Percentiles rank a stretch among this genome's conserved stretches.
These are phyloP conservation scores for Melanostoma scalare DNA, from an alignment of 2,888 invertebrate species.

Conservation along the genomic window DNA sequence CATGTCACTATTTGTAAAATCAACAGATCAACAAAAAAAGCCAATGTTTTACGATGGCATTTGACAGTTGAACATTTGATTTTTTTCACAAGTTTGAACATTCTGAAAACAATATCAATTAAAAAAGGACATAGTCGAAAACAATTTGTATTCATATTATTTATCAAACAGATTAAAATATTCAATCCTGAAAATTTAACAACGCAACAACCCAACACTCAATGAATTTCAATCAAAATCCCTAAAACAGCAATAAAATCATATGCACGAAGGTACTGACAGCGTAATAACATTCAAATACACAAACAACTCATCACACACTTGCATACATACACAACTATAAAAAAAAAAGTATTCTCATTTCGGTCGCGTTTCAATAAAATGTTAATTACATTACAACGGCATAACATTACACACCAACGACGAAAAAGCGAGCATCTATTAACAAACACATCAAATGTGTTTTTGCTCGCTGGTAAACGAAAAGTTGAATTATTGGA, in stretches of 20 bases:
- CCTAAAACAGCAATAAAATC: not conserved
- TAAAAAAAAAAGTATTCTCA: not conserved
- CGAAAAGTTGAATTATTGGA: slow-evolving; percentile 62
- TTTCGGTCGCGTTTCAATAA: slow-evolving; percentile 41
- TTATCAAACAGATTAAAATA: slow-evolving; percentile 38
- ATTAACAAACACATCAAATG: slow-evolving; percentile 25
- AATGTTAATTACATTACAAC: slow-evolving; percentile 62
- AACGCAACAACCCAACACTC: slow-evolving; percentile 19
- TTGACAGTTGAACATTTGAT: too few relatives aligned
- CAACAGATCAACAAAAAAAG: too few relatives aligned
- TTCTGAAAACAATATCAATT: too few relatives aligned
- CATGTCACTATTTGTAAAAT: too few relatives aligned
- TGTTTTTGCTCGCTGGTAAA: slow-evolving; percentile 29
- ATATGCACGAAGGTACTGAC: slow-evolving; percentile 11
- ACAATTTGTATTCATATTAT: slow-evolving; percentile 46
- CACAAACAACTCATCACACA: slow-evolving; percentile 27
- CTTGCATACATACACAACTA: not conserved
- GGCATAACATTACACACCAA: slow-evolving; percentile 16
- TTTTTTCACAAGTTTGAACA: too few relatives aligned
- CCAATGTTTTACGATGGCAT: too few relatives aligned
- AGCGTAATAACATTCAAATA: slow-evolving; percentile 7
- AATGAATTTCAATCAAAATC: slow-evolving; percentile 15
- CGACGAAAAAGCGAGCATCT: slow-evolving; percentile 13
- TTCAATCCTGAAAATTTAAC: slow-evolving; percentile 27
- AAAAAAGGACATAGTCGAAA: slow-evolving; percentile 10